Percentiles rank a stretch among this genome's conserved stretches.
Conservation (phyloP, 2,797 vertebrate genomes). For the Aplochiton taeniatus region DNA sequence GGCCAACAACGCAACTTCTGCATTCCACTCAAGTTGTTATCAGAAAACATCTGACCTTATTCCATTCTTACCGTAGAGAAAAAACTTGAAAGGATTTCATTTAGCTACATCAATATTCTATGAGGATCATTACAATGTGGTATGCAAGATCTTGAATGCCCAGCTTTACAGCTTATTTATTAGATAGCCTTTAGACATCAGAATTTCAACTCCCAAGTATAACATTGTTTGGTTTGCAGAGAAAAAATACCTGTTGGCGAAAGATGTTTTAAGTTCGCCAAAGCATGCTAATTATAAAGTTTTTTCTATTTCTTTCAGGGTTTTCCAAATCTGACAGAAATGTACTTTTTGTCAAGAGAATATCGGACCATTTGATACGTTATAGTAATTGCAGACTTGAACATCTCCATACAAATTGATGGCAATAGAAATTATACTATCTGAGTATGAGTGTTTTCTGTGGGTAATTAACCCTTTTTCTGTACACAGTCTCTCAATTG, state of each 20-base stretch:
- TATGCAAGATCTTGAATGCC: no score
- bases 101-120: no score
- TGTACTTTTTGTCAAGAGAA: conserved; percentile 47
- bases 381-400: conserved; percentile 68
- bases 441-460: conserved; percentile 73
- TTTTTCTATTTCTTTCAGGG: conserved; percentile 44
- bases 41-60: no score
- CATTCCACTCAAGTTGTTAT: no score
- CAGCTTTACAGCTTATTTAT: no score
- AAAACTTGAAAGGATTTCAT: no score
- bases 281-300: conserved; percentile 60
- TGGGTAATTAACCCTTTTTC: conserved; percentile 71
- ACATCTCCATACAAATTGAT: conserved; percentile 53
- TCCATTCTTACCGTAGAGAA: no score
- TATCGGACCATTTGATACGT: conserved; percentile 69
- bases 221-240: conserved; percentile 14
- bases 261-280: conserved; percentile 27
- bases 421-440: conserved; percentile 69
- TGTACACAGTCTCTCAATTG: conserved; percentile 62
- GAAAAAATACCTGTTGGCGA: conserved; percentile 20
- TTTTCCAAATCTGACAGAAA: conserved; percentile 57
- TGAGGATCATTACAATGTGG: no score
- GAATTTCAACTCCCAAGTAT: conserved; percentile 30
- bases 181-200: conserved; percentile 34
- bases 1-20: no score